phyloP scores from a whole-genome alignment of 2,797 vertebrate species.

The Amblyopsis hoosieri region DNA sequence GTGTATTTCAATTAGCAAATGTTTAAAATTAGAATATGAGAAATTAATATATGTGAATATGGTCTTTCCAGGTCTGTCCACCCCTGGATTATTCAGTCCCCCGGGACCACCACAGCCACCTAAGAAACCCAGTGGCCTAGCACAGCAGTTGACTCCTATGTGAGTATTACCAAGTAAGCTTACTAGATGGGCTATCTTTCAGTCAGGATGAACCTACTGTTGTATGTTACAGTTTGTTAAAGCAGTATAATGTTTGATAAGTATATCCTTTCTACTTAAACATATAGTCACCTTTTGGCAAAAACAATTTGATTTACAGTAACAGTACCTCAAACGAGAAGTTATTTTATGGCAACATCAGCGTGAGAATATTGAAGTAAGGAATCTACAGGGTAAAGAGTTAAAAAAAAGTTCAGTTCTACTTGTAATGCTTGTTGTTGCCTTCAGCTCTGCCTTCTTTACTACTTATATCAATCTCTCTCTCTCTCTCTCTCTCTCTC shows the following conservation, averaged over 20 bases:
- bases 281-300: too few species aligned
- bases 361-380: too few species aligned
- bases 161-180: slow-evolving; percentile 50
- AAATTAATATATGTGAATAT: too few species aligned
- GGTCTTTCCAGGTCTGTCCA: background rate
- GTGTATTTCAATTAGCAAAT: too few species aligned
- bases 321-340: too few species aligned
- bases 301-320: too few species aligned
- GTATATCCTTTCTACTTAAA: too few species aligned
- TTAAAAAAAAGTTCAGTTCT: too few species aligned
- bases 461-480: background rate
- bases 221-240: too few species aligned
- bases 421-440: background rate
- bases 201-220: background rate
- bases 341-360: too few species aligned
- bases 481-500: slow-evolving; percentile 5
- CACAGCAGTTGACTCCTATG: slow-evolving; percentile 50
- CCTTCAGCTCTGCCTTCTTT: background rate
- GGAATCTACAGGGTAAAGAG: too few species aligned
- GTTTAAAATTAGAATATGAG: too few species aligned
- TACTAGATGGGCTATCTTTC: background rate
- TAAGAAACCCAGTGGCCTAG: slow-evolving; percentile 54
- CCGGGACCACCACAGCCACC: slow-evolving; percentile 49
- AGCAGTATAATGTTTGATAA: background rate
- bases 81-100: slow-evolving; percentile 24